Evolutionary conservation across 2,888 invertebrate genomes (phyloP), one percentile per base, ranked within the genome.

Genomic region (Chymomyza amoena): DNA sequence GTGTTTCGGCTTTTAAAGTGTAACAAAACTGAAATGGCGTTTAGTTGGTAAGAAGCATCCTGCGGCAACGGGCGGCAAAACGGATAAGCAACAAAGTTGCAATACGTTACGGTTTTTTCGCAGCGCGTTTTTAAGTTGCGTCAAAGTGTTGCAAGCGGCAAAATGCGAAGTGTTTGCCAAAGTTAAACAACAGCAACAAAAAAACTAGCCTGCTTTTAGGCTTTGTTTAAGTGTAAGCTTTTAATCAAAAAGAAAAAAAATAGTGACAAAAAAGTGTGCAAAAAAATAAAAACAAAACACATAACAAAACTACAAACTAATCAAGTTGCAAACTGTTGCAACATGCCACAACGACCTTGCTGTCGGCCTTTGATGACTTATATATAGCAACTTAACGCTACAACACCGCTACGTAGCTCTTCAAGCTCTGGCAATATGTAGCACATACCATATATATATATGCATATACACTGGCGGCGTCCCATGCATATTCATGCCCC

Each of bases 11-110:
- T 88, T 79, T 88, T 87, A 90, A 90, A 89, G 87, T 89, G 78
- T 84, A 87, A 87, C 88, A 89, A 90, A 83, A 87, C 78, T 80
- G 80, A 85, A 89, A 81, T 78, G 72, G 77, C 83, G 66, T 84
- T 77, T 88, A 90, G 90, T 90, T 90, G 90, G 86, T 86, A 89
- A 84, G 80, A 89, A 86, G 84, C 85, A 81, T 81, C 81, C 90
- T 84, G 81, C 80, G 84, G 82, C 79, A 87, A 87, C 90, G 89
- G 90, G 87, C 82, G 81, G 77, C 77, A 76, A 86, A 88, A 50
- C 32, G 51, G 13, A 32, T 36, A 61, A 50, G 15, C 57, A 28
- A 56, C 13, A 64, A 64, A 52, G 25, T 65, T 20, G 13, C 36
- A 57, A 39, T 28, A 32, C 7, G 36, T 28, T 51, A 50, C 77